Percentiles rank a stretch among this genome's conserved stretches.
Evolutionary conservation across 35 echinoderm and acorn worm genomes (phyloP).

Genomic region (Apostichopus japonicus): DNA sequence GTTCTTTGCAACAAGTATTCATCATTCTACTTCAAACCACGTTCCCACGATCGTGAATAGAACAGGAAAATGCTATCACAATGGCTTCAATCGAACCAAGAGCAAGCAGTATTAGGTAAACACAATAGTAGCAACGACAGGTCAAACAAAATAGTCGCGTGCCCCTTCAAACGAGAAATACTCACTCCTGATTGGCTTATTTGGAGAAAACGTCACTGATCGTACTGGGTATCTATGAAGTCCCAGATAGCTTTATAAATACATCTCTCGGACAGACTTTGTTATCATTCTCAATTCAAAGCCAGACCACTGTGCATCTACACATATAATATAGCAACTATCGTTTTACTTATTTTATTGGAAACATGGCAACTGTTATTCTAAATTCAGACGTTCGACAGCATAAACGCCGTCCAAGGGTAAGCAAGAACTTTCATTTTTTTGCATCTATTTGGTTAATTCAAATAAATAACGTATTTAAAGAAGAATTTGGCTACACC

Average conservation of each 20-base stretch:
- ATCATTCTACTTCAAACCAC: not conserved
- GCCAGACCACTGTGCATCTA: not conserved
- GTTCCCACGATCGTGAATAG: conserved; percentile 37
- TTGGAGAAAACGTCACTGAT: not conserved
- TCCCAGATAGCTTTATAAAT: not conserved
- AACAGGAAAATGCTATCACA: not conserved
- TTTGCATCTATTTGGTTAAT: not conserved
- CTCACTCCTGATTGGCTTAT: conserved; percentile 6
- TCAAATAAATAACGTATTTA: too few species aligned
- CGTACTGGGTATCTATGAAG: not conserved
- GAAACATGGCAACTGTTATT: not conserved
- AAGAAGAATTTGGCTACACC: too few species aligned
- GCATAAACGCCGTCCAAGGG: conserved; percentile 8
- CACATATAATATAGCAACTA: not conserved
- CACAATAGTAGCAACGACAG: not conserved
- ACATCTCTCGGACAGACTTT: not conserved
- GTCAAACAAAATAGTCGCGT: not conserved
- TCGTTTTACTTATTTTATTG: not conserved
- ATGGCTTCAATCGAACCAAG: conserved; percentile 7
- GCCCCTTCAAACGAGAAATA: not conserved
- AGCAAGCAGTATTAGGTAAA: not conserved
- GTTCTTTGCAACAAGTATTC: not conserved
- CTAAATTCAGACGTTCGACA: not conserved
- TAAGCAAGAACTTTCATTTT: not conserved
- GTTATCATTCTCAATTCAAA: not conserved